Conservation (phyloP, 2,888 invertebrate genomes). For the Drosophila anceps region DNA sequence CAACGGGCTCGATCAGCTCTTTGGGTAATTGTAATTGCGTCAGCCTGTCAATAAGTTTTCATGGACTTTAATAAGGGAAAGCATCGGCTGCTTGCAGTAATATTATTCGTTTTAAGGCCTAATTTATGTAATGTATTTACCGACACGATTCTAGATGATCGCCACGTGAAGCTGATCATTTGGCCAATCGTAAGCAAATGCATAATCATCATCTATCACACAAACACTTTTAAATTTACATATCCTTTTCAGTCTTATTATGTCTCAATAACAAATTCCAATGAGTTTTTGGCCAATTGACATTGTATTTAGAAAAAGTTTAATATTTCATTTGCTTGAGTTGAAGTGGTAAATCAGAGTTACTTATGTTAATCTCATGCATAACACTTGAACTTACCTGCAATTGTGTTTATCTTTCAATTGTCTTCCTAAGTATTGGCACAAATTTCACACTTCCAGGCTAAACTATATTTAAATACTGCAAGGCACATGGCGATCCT, state of each 20-base stretch:
- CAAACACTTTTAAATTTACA: too few relatives aligned
- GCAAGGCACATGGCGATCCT: conserved; percentile 23
- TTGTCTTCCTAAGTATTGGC: conserved; percentile 1
- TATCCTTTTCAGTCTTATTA: too few relatives aligned
- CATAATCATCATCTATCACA: neutral
- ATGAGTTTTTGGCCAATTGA: too few relatives aligned
- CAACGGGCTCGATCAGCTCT: conserved; percentile 61
- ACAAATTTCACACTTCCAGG: conserved; percentile 61
- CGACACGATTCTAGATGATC: conserved; percentile 67
- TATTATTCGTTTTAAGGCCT: conserved; percentile 41
- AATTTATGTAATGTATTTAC: conserved; percentile 64
- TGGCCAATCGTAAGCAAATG: conserved; percentile 27
- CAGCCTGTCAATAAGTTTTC: conserved; percentile 77
- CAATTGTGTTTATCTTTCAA: conserved; percentile 8
- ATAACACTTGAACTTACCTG: conserved; percentile 25
- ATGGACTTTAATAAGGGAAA: conserved; percentile 66
- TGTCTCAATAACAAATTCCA: too few relatives aligned
- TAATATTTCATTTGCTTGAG: conserved; percentile 6
- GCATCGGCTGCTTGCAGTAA: conserved; percentile 36
- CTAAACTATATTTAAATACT: conserved; percentile 59
- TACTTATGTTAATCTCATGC: neutral
- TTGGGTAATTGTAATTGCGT: conserved; percentile 71
- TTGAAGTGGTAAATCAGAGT: neutral
- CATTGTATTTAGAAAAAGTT: too few relatives aligned
- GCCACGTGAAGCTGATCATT: conserved; percentile 50